Base-by-base conservation (phyloP, 2,113 vertebrate genomes). In the Ammodytes marinus region DNA sequence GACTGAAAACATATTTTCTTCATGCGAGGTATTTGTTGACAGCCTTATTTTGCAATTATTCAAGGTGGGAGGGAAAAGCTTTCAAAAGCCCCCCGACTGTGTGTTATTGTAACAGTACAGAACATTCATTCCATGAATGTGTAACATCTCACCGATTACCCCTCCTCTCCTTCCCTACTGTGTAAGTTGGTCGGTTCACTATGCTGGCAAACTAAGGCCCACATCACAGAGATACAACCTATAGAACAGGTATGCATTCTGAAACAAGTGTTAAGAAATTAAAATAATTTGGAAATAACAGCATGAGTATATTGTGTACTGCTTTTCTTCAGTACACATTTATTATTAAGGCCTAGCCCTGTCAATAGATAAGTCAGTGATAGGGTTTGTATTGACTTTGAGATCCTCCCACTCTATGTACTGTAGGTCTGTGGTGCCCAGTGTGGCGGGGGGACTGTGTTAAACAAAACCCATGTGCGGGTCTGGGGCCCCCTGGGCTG, bases 401-500 rank as follows among this genome's bases (percentile, higher is more conserved):
- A 67, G 45, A 85, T 68, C 52, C 64, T 79, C 52, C 37, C 55
- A 4, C 64, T 80, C 69, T 80, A 57, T 74, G 35, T 73, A 45
- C 58, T 85, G 64, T 65, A 77, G 67, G 11, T 91, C 83, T 84
- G 73, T 69, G 79, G 72, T 85, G 77, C 73, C 85, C 81, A 85
- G 74, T 55, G 81, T 85, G 71, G 85, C 82, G 66, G 50, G 57
- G 27, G 49, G 76, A 84, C 85, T 67, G 76, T 86, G 89, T 88
- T 84, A 76, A 88, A 88, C 91, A 91, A 91, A 81, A 74, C 83
- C 84, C 74, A 79, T 79, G 88, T 93, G 92, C 90, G 84, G 90
- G 95, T 93, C 93, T 93, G 94, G 96, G 96, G 81, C 80, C 90
- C 86, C 87, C 70, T 70, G 83, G 81, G 87, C 86, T 52, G 95